phyloP scores from a whole-genome alignment of 2,113 vertebrate genomes.

The Sigmodon hispidus region DNA sequence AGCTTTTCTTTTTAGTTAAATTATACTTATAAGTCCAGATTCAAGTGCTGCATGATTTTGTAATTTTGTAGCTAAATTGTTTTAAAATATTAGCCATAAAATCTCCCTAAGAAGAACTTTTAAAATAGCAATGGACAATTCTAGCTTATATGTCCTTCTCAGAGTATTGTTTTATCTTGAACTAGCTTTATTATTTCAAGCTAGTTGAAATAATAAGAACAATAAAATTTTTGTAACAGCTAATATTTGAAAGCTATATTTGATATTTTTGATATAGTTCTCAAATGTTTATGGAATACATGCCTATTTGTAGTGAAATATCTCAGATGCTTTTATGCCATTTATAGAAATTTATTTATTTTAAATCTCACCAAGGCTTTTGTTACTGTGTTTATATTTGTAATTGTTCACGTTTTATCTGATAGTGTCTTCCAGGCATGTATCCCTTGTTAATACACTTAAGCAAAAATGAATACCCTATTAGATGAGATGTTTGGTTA shows the following conservation, averaged over 20 bases:
- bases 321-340: neutral
- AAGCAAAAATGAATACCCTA: neutral
- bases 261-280: slow-evolving; percentile 63
- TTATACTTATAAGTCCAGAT: slow-evolving; percentile 37
- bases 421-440: slow-evolving; percentile 58
- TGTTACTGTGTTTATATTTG: slow-evolving; percentile 52
- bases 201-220: no score
- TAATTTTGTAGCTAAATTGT: slow-evolving; percentile 44
- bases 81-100: slow-evolving; percentile 53
- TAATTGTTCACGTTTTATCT: slow-evolving; percentile 47
- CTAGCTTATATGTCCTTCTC: slow-evolving; percentile 2
- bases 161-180: slow-evolving; percentile 41
- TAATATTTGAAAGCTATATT: slow-evolving; percentile 50
- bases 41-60: slow-evolving; percentile 27
- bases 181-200: slow-evolving; percentile 62
- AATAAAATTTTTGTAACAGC: slow-evolving; percentile 46
- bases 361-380: slow-evolving; percentile 8
- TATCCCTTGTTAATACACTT: slow-evolving; percentile 36
- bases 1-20: slow-evolving; percentile 60
- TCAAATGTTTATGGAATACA: slow-evolving; percentile 30
- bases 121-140: slow-evolving; percentile 42
- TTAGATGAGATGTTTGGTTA: slow-evolving; percentile 50
- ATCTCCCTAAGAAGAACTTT: slow-evolving; percentile 35
- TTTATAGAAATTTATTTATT: slow-evolving; percentile 39
- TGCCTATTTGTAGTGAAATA: slow-evolving; percentile 7